Conservation (phyloP, 2,888 invertebrate species). For the Eupithecia exiguata region DNA sequence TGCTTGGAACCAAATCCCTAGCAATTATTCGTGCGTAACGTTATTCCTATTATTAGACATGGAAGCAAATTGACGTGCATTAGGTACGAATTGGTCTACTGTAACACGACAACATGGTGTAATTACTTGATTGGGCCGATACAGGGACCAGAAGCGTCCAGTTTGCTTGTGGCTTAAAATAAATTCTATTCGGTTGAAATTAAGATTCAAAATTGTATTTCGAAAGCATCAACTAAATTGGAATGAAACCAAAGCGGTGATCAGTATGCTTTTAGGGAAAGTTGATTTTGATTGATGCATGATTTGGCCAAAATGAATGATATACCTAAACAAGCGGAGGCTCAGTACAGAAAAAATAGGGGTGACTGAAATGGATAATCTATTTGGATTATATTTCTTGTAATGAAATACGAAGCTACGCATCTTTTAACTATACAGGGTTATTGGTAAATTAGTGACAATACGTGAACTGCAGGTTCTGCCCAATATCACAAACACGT, state of each 20-base stretch:
- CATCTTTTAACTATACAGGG: too few species aligned
- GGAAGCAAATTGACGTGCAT: conserved; percentile 12
- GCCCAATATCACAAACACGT: too few species aligned
- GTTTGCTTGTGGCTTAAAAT: background rate
- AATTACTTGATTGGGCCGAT: conserved; percentile 12
- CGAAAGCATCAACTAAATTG: background rate
- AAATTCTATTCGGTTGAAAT: background rate
- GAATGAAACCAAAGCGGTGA: background rate
- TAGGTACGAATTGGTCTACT: conserved; percentile 11
- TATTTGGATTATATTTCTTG: background rate
- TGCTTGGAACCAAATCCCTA: background rate
- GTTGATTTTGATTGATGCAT: conserved; percentile 1
- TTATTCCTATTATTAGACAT: conserved; percentile 12
- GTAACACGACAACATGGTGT: conserved; percentile 15
- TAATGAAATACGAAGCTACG: too few species aligned
- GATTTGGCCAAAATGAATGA: background rate
- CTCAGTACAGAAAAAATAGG: background rate
- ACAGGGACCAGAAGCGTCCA: background rate
- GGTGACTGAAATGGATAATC: background rate
- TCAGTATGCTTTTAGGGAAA: background rate
- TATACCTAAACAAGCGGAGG: background rate
- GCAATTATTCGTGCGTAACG: conserved; percentile 2
- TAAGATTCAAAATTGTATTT: conserved; percentile 10
- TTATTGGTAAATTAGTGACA: too few species aligned
- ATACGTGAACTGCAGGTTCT: too few species aligned